Conservation (phyloP, 23 tunicate genomes). For the Trididemnum nubilum region DNA sequence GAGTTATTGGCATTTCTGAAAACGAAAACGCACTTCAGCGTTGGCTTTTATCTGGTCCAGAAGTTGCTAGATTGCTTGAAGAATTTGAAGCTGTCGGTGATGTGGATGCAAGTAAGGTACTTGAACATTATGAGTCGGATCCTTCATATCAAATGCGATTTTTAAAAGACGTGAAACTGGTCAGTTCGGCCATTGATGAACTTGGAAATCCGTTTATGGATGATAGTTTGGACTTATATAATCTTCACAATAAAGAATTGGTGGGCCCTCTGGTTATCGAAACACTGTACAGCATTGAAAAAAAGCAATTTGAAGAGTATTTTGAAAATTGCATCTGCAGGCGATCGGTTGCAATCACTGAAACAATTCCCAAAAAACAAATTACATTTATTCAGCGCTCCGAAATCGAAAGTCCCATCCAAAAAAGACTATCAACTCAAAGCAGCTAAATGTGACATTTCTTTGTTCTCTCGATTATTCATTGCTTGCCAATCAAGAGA, state of each 20-base stretch:
- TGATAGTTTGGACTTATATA: background rate
- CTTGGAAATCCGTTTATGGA: background rate
- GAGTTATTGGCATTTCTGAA: background rate
- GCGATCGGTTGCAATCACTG: background rate
- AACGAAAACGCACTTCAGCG: background rate
- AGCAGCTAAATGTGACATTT: too few species aligned
- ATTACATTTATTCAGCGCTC: too few species aligned
- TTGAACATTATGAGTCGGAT: background rate
- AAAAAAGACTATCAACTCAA: too few species aligned
- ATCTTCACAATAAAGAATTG: background rate
- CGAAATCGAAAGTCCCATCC: too few species aligned
- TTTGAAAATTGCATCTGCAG: background rate
- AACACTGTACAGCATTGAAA: background rate
- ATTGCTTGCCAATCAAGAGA: background rate
- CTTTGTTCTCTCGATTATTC: background rate
- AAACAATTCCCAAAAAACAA: background rate
- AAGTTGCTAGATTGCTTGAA: background rate
- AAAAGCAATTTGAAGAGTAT: background rate
- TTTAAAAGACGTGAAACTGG: background rate
- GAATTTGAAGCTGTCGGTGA: too few species aligned
- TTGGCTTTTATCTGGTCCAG: background rate
- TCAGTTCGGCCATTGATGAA: background rate
- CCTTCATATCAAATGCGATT: background rate
- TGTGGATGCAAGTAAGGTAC: too few species aligned
- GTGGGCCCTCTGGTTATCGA: background rate